phyloP scores from a whole-genome alignment of 1,140 invertebrate genomes.

The Pissodes strobi region DNA sequence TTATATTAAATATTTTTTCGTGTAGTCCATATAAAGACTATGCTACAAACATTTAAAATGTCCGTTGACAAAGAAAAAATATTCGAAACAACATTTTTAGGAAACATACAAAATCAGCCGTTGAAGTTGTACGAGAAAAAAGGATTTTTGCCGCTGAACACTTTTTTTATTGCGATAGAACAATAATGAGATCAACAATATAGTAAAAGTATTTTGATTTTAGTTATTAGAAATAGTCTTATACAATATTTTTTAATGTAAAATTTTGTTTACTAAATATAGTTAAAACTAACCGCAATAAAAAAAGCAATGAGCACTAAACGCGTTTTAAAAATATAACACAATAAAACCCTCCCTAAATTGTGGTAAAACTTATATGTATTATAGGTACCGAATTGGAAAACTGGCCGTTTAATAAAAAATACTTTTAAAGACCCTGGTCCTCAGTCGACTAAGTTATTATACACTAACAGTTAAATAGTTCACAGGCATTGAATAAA shows the following conservation, averaged over 20 bases:
- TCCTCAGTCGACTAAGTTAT: constrained; percentile 31
- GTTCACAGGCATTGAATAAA: background rate
- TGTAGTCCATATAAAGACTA: constrained; percentile 49
- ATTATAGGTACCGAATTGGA: too few species aligned
- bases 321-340: too few species aligned
- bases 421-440: constrained; percentile 29
- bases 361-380: too few species aligned
- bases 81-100: constrained; percentile 53
- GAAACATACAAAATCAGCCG: constrained; percentile 27
- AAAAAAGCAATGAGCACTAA: too few species aligned
- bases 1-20: constrained; percentile 45
- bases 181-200: constrained; percentile 17
- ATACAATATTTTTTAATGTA: too few species aligned
- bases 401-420: constrained; percentile 26
- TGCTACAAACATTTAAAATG: constrained; percentile 52
- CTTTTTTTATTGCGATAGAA: background rate
- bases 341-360: too few species aligned
- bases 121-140: background rate
- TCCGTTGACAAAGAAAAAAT: constrained; percentile 52
- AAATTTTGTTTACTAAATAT: too few species aligned
- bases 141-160: background rate
- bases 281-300: too few species aligned
- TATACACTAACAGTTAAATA: constrained; percentile 25
- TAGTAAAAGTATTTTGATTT: background rate
- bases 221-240: too few species aligned